Conservation (phyloP, 2,888 invertebrate genomes). For the Limnephilus lunatus region DNA sequence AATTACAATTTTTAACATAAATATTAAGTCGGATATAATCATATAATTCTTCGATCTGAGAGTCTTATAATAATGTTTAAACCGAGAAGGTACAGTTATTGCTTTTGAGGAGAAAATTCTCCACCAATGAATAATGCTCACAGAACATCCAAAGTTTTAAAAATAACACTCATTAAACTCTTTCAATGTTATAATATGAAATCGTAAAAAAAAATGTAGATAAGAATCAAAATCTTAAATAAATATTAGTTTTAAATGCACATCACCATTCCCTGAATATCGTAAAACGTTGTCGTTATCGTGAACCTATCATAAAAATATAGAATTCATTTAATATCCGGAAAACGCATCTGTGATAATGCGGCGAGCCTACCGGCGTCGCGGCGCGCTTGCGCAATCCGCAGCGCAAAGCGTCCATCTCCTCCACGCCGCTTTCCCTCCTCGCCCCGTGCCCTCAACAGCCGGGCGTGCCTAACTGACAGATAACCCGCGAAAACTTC, state of each 20-base stretch:
- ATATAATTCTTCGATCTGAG: too few relatives aligned
- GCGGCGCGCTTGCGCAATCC: conserved; percentile 45
- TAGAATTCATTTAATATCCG: not conserved
- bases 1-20: too few relatives aligned
- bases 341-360: conserved; percentile 32
- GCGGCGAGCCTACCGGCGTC: conserved; percentile 51
- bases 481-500: conserved; percentile 57
- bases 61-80: not conserved
- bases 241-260: not conserved
- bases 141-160: not conserved
- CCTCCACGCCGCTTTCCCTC: conserved; percentile 21
- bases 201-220: not conserved
- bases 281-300: not conserved
- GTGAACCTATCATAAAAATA: not conserved
- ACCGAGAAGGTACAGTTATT: not conserved
- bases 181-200: not conserved
- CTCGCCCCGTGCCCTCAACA: conserved; percentile 15
- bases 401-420: conserved; percentile 30
- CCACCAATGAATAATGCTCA: not conserved
- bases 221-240: not conserved
- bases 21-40: too few relatives aligned
- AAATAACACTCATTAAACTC: not conserved
- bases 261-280: not conserved
- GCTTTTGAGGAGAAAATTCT: not conserved
- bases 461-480: conserved; percentile 55